Base-by-base conservation (phyloP, 1,140 invertebrate species). In the Gonatopus flavifemur region DNA sequence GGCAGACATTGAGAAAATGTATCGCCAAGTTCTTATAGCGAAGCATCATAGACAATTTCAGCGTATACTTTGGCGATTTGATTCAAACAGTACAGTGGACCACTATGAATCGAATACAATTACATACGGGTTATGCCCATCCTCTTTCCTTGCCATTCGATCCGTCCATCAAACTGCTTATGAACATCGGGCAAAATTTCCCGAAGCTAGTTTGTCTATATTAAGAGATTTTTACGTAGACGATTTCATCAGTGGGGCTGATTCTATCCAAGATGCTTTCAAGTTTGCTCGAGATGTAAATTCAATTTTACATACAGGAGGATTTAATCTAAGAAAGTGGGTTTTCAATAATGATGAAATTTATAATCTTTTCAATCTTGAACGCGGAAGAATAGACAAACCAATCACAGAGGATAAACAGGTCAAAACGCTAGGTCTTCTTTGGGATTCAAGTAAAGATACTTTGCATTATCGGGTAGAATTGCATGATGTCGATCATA, bases 221-320 rank as follows among this genome's bases (percentile, higher is more conserved):
- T n/a, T 30, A 20, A 58, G 56, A 12, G 64, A 71, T 52, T 74
- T 74, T 51, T 81, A 78, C 51, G 64, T 77, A 7, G 76, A 81
- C 46, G 75, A 81, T 57, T 47, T 69, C 13, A 39, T 78, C 4
- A 60, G 62, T 21, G 72, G 75, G 19, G 55, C 58, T 12, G 44
- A 64, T 49, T 25, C 24, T n/a, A n/a, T n/a, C n/a, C n/a, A n/a
- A n/a, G n/a, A n/a, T n/a, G n/a, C n/a, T n/a, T n/a, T n/a, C n/a
- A n/a, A n/a, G n/a, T n/a, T n/a, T n/a, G n/a, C n/a, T n/a, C n/a
- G n/a, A n/a, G n/a, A n/a, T n/a, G n/a, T n/a, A n/a, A n/a, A n/a
- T n/a, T n/a, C n/a, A n/a, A n/a, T n/a, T n/a, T n/a, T n/a, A n/a
- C n/a, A n/a, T n/a, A n/a, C n/a, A n/a, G n/a, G n/a, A n/a, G n/a